Percentiles rank a stretch among this genome's conserved stretches.
Evolutionary conservation across 2,888 invertebrate genomes (phyloP).

Genomic region (Nemurella pictetii): DNA sequence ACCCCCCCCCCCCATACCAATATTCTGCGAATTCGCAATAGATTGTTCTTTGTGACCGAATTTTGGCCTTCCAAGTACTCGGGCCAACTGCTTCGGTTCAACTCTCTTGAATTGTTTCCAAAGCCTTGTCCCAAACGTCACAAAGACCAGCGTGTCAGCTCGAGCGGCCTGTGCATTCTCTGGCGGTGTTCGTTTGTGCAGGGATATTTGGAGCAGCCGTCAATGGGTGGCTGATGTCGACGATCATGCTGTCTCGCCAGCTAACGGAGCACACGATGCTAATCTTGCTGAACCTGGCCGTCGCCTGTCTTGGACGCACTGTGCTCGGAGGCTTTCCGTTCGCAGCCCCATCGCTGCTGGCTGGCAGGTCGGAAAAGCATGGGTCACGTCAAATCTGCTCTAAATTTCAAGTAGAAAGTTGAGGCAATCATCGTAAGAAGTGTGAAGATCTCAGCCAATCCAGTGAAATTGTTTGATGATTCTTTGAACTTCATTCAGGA

Average conservation of each 20-base stretch:
- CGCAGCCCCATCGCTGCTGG: conserved; percentile 58
- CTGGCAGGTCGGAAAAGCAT: conserved; percentile 53
- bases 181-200: conserved; percentile 44
- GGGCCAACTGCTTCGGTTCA: background rate
- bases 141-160: too few species aligned
- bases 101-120: background rate
- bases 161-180: background rate
- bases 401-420: too few species aligned
- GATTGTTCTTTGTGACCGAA: background rate
- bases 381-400: too few species aligned
- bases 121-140: background rate
- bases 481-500: too few species aligned
- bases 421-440: too few species aligned
- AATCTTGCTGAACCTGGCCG: conserved; percentile 59
- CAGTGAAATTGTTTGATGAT: too few species aligned
- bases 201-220: conserved; percentile 60
- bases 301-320: conserved; percentile 58
- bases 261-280: conserved; percentile 57
- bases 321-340: conserved; percentile 59
- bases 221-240: conserved; percentile 60
- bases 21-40: background rate
- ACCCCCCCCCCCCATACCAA: background rate
- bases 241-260: conserved; percentile 60
- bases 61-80: background rate
- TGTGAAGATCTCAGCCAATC: too few species aligned